phyloP scores from a whole-genome alignment of 2,888 invertebrate species.

The Heliconius charithonia region DNA sequence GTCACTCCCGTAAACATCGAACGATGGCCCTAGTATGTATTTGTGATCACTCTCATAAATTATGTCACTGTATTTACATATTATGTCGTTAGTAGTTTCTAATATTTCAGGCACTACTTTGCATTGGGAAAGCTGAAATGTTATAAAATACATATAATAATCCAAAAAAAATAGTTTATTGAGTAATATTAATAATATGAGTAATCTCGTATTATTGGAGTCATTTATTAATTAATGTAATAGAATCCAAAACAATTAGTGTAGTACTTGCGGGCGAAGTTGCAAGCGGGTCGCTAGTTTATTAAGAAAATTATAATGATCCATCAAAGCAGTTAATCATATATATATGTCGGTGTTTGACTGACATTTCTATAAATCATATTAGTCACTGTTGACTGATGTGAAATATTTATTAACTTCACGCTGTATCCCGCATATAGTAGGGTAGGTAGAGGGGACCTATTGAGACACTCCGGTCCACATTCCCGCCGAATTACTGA shows the following conservation, averaged over 20 bases:
- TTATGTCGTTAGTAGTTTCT: conserved; percentile 61
- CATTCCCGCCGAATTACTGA: not conserved
- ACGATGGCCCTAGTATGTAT: conserved; percentile 80
- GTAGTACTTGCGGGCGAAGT: too few species aligned
- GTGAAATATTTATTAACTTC: not conserved
- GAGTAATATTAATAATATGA: too few species aligned
- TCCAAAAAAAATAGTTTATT: too few species aligned
- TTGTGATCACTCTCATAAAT: conserved; percentile 86
- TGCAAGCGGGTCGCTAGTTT: too few species aligned
- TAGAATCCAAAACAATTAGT: too few species aligned
- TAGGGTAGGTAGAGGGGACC: not conserved
- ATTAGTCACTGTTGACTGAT: too few species aligned
- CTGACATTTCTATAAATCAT: too few species aligned
- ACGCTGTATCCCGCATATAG: not conserved
- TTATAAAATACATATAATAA: conserved; percentile 32
- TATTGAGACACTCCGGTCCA: not conserved
- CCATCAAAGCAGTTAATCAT: too few species aligned
- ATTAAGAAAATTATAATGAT: too few species aligned
- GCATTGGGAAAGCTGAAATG: conserved; percentile 80
- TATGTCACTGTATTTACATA: conserved; percentile 87
- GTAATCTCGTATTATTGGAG: too few species aligned
- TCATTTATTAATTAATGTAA: too few species aligned
- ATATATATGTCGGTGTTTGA: too few species aligned
- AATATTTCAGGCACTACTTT: conserved; percentile 62
- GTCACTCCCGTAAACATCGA: conserved; percentile 54